Conservation (phyloP, 2,888 invertebrate genomes). For the Pseudanteris insignis region DNA sequence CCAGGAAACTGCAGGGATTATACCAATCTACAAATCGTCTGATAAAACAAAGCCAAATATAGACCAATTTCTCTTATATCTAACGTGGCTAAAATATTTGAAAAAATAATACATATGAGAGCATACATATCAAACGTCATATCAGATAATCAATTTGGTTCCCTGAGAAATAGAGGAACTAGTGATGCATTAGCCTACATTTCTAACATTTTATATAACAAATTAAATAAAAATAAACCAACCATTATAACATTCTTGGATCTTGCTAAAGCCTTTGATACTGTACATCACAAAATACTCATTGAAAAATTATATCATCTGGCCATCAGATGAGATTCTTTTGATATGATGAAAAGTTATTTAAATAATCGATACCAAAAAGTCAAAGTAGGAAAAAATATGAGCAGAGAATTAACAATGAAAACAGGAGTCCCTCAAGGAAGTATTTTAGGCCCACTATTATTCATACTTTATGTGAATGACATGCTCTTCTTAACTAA, state of each 20-base stretch:
- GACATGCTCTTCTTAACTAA: not conserved
- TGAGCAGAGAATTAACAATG: not conserved
- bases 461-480: not conserved
- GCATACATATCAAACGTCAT: not conserved
- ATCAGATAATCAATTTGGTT: not conserved
- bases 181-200: not conserved
- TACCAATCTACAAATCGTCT: too few species aligned
- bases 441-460: not conserved
- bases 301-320: not conserved
- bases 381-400: not conserved
- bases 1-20: too few species aligned
- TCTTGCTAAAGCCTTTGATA: not conserved
- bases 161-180: not conserved
- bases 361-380: not conserved
- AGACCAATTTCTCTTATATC: too few species aligned
- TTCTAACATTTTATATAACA: not conserved
- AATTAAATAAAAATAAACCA: not conserved
- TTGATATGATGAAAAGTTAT: not conserved
- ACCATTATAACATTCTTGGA: not conserved
- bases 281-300: not conserved
- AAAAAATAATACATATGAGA: not conserved
- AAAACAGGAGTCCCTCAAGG: not conserved
- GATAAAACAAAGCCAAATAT: too few species aligned
- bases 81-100: slow-evolving; percentile 7
- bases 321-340: not conserved